Evolutionary conservation across 2,888 invertebrate genomes (phyloP).

Genomic region (Xanthostigma xanthostigma): DNA sequence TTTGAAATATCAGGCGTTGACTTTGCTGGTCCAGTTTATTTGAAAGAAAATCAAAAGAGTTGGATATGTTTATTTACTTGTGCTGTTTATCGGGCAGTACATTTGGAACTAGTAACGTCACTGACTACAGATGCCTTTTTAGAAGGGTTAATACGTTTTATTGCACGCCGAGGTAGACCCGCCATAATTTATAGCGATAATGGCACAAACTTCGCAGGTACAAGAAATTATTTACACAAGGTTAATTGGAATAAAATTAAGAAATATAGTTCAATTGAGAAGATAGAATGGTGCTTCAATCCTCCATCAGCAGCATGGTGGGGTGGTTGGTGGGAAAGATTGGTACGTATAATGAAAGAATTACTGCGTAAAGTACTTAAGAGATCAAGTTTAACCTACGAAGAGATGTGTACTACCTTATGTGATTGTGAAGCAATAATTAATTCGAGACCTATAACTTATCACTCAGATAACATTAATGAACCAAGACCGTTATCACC

Average conservation of each 20-base stretch:
- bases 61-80: slow-evolving; percentile 25
- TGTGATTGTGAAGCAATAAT: slow-evolving; percentile 18
- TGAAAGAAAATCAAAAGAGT: slow-evolving; percentile 15
- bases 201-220: slow-evolving; percentile 22
- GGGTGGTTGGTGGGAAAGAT: too few relatives aligned
- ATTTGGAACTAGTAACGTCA: too few relatives aligned
- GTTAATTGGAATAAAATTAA: slow-evolving; percentile 16
- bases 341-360: too few relatives aligned
- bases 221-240: slow-evolving; percentile 14
- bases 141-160: too few relatives aligned
- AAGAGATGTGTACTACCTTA: slow-evolving; percentile 18
- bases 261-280: slow-evolving; percentile 1
- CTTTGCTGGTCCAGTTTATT: slow-evolving; percentile 22
- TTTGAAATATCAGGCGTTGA: slow-evolving; percentile 23
- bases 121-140: too few relatives aligned
- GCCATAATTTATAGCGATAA: too few relatives aligned
- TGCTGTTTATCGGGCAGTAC: slow-evolving; percentile 22
- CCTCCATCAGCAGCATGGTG: too few relatives aligned
- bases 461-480: slow-evolving; percentile 13
- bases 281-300: slow-evolving; percentile 19
- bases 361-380: too few relatives aligned
- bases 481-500: slow-evolving; percentile 16
- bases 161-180: too few relatives aligned
- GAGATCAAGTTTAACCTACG: too few relatives aligned
- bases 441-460: slow-evolving; percentile 22